Evolutionary conservation across 2,888 invertebrate genomes (phyloP).

Genomic region (Nomada ferruginata): DNA sequence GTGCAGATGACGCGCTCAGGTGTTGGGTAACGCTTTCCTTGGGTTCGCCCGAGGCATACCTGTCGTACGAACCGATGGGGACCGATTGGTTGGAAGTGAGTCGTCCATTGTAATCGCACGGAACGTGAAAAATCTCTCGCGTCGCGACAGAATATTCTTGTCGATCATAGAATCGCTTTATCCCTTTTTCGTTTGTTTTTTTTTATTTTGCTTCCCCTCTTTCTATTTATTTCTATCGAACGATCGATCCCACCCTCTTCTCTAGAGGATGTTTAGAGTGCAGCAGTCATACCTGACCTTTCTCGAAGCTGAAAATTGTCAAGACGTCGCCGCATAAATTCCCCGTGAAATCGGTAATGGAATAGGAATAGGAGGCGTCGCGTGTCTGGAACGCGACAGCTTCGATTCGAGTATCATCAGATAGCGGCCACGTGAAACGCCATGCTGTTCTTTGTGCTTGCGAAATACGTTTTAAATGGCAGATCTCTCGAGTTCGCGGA

Average conservation of each 20-base stretch:
- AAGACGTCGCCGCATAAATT: neutral
- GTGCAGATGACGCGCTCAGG: constrained; percentile 9
- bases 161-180: neutral
- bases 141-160: neutral
- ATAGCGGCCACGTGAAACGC: neutral
- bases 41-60: constrained; percentile 31
- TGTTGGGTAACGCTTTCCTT: constrained; percentile 39
- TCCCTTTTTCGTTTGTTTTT: too few relatives aligned
- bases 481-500: neutral
- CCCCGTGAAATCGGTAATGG: neutral
- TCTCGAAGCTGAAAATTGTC: neutral
- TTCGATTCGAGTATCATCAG: constrained; percentile 6
- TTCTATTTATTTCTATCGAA: neutral
- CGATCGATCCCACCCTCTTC: neutral
- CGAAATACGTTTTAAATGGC: neutral
- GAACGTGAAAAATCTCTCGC: constrained; percentile 30
- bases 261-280: neutral
- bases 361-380: constrained; percentile 8
- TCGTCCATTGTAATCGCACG: constrained; percentile 29
- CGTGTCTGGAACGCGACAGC: neutral
- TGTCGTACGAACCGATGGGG: constrained; percentile 22
- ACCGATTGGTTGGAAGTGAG: constrained; percentile 56
- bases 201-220: neutral
- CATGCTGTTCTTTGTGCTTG: neutral
- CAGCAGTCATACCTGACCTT: neutral